These are phyloP conservation scores for Cactoblastis cactorum DNA, from an alignment of 2,888 invertebrate genomes.

Conservation along the genomic window DNA sequence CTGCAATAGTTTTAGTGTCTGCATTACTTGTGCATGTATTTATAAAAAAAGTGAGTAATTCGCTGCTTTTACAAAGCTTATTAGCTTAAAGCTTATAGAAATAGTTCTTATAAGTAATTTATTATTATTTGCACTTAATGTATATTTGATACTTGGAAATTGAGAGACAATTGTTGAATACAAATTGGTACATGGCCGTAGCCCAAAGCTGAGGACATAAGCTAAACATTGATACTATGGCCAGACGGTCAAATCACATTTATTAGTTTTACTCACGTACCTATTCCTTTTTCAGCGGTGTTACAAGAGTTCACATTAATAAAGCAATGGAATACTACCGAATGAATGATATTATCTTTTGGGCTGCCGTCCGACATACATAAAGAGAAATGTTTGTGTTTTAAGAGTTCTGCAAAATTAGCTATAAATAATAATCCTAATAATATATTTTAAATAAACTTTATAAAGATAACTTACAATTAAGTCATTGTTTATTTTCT, in stretches of 20 bases:
- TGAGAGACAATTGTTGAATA: neutral
- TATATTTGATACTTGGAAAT: neutral
- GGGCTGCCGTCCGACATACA: conserved; percentile 6
- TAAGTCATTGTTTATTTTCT: too few species aligned
- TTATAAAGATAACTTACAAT: too few species aligned
- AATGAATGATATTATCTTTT: conserved; percentile 23
- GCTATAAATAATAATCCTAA: too few species aligned
- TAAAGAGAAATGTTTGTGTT: too few species aligned
- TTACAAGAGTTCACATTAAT: conserved; percentile 67
- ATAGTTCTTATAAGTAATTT: too few species aligned
- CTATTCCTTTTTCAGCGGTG: conserved; percentile 74
- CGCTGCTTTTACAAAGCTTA: too few species aligned
- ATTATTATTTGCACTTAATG: neutral
- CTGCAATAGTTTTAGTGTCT: neutral
- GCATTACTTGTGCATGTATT: neutral
- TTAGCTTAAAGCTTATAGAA: too few species aligned
- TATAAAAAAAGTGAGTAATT: neutral
- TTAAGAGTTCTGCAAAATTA: too few species aligned
- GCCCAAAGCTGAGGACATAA: conserved; percentile 56
- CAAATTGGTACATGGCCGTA: conserved; percentile 26
- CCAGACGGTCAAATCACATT: conserved; percentile 67
- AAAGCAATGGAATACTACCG: conserved; percentile 41
- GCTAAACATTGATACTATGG: conserved; percentile 58
- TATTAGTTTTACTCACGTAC: conserved; percentile 66
- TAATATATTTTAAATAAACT: too few species aligned